These are phyloP conservation scores for Lophotis ruficrista DNA, from an alignment of 2,113 vertebrate genomes.

Conservation along the genomic window DNA sequence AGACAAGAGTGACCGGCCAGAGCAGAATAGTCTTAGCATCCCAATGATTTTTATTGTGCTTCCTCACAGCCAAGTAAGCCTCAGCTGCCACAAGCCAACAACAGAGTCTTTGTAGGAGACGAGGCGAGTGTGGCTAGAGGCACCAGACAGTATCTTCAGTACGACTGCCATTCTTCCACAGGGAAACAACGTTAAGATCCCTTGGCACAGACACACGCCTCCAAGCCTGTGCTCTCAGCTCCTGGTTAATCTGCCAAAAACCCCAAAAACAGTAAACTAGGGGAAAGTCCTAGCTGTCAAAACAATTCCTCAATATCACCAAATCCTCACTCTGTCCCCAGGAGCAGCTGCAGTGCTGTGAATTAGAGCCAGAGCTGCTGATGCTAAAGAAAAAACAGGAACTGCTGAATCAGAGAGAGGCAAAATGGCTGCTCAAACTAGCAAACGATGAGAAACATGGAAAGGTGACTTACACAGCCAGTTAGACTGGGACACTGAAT, in stretches of 20 bases:
- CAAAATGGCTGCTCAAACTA: neutral
- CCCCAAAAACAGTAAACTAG: rapidly evolving
- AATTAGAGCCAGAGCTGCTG: neutral
- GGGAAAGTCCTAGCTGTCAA: neutral
- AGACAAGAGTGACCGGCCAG: neutral
- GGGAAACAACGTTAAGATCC: neutral
- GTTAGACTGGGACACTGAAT: neutral
- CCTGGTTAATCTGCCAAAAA: neutral
- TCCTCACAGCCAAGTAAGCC: neutral
- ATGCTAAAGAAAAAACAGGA: neutral
- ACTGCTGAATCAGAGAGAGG: neutral
- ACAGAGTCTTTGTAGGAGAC: neutral
- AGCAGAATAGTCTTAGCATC: neutral
- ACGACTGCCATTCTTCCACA: neutral
- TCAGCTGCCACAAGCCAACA: neutral
- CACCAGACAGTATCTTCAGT: neutral
- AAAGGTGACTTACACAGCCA: neutral
- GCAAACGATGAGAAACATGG: neutral
- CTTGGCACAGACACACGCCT: neutral
- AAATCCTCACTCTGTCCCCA: neutral
- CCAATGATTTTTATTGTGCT: neutral
- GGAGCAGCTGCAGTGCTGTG: neutral
- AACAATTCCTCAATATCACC: neutral
- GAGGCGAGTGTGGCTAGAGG: rapidly evolving
- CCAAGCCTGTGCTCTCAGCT: neutral